Evolutionary conservation across 1,140 invertebrate genomes (phyloP), one percentile per base, ranked within the genome.

Genomic region (Diorhabda elongata): DNA sequence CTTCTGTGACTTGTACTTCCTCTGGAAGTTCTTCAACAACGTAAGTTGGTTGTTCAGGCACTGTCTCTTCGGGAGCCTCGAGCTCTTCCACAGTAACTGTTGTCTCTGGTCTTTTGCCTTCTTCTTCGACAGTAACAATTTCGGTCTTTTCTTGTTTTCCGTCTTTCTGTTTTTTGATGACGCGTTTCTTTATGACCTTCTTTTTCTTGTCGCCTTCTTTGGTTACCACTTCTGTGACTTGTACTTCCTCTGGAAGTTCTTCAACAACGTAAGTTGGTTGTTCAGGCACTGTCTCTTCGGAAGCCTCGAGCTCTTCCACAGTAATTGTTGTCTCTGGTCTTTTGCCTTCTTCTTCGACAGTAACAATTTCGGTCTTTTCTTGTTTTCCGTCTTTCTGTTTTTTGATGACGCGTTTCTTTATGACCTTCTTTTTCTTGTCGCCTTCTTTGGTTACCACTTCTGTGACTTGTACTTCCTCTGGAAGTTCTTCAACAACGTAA

Each of bases 301-400:
- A 79, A 0, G 82, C 73, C 3, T 78, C 77, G 5, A 82, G 79
- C 68, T 82, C 79, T 75, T 83, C 81, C n/a, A 79, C 77, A 44
- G 73, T 57, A 59, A 83, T 73, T 9, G 58, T 75, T 44, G 64
- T 75, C 70, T 71, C 69, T 5, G 80, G 79, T 61, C 70, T 60
- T 67, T 82, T 78, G n/a, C 76, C 76, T 64, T 76, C 72, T 71
- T 81, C 78, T 66, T 80, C 76, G 0, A 79, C 73, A 2, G 74
- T 79, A 0, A 78, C 75, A 68, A 81, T 78, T 75, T 81, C 72
- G 0, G 73, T 77, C 4, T 76, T 72, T 64, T 76, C 73, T 62
- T 74, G 71, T 67, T 76, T 77, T 42, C 73, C 67, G 41, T 77
- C 80, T 57, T 67, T 75, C 41, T 66, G 67, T 77, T 75, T 77